Base-by-base conservation (phyloP, 1,140 invertebrate genomes). In the Drosophila persimilis region DNA sequence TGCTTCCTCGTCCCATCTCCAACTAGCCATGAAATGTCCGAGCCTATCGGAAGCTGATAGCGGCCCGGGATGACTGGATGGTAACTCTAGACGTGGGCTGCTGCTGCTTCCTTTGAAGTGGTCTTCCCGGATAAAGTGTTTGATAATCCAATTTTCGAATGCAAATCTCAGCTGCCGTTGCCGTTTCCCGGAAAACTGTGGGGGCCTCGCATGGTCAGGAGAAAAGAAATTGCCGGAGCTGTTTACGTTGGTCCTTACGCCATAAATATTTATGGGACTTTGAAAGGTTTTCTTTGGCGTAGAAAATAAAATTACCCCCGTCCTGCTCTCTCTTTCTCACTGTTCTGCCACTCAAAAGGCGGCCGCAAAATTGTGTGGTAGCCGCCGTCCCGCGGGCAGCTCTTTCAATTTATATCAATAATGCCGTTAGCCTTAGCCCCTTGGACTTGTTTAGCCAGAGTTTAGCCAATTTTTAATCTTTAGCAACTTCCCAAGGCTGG, bases 21-120 rank as follows among this genome's bases (percentile, higher is more conserved):
- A 88, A 88, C 84, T 83, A 61, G 59, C 55, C 83, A 73, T 88
- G 84, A 88, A 88, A 88, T 88, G 75, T 86, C 83, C 75, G 48
- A 56, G 71, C 71, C 83, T 81, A 86, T 85, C 83, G 81, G 81
- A 86, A 86, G 81, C 76, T 63, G 83, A 88, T 86, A 81, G 60
- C 81, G 45, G 17, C 44, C 43, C 20, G 47, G 24, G 50, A 44
- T 26, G 48, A 26, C 20, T 35, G 24, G 35, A 39, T 44, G 52
- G 72, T 86, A 88, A 86, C 78, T 60, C 78, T 61, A 86, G 78
- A 72, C 61, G 13, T 4, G 7, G 52, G 64, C 45, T 60, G 54
- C 31, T 60, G 54, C 35, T 39, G 57, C 73, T 88, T 81, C 77
- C 78, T 86, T 86, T 86, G 77, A 85, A 86, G 77, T 80, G 69